Conservation (phyloP, 2,113 vertebrate genomes). For the Mohoua ochrocephala region DNA sequence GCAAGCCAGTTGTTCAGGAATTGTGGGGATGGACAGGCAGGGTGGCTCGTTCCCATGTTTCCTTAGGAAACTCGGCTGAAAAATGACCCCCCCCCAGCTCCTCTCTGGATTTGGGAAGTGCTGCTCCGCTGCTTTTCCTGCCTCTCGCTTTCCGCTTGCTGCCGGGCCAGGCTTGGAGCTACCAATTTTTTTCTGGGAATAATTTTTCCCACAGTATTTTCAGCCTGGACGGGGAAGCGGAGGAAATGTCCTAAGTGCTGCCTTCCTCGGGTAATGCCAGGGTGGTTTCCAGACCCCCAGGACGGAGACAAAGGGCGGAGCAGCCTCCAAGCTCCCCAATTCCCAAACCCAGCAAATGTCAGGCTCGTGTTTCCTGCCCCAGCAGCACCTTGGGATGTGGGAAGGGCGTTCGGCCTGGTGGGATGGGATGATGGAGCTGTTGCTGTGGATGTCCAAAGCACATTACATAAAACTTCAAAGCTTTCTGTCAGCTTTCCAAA, state of each 20-base stretch:
- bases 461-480: not conserved
- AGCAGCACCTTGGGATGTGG: not conserved
- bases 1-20: not conserved
- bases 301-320: not conserved
- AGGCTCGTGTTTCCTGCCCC: accelerated
- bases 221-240: not conserved
- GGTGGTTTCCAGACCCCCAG: not conserved
- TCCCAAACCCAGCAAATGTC: accelerated
- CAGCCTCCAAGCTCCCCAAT: not conserved
- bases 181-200: not conserved
- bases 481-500: not conserved
- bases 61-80: not conserved
- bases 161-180: not conserved
- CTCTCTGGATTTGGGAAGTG: not conserved
- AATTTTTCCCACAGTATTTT: not conserved
- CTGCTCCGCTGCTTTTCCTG: not conserved
- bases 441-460: not conserved
- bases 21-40: not conserved
- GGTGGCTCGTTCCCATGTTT: accelerated
- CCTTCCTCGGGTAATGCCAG: not conserved
- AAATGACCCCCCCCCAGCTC: not conserved
- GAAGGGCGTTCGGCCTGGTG: not conserved
- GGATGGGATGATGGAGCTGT: not conserved
- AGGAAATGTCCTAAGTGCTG: not conserved
- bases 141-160: not conserved